Evolutionary conservation across 2,888 invertebrate genomes (phyloP).

Genomic region (Dryadula phaetusa): DNA sequence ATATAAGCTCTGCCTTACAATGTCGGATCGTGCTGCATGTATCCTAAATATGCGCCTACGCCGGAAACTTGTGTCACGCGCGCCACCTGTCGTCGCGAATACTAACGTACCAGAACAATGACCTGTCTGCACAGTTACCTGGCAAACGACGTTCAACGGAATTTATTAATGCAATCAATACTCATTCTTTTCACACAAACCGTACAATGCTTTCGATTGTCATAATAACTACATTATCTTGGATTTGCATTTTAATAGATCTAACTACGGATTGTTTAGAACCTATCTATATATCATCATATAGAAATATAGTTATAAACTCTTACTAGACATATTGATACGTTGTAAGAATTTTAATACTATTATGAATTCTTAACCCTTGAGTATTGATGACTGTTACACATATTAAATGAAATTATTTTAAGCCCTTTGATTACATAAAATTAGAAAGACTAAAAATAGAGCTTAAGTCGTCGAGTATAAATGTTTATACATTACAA

Average conservation of each 20-base stretch:
- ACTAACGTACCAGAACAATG: constrained; percentile 66
- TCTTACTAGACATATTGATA: neutral
- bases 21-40: constrained; percentile 49
- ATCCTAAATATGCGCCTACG: constrained; percentile 63
- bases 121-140: constrained; percentile 57
- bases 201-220: constrained; percentile 36
- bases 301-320: neutral
- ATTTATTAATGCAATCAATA: constrained; percentile 36
- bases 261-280: constrained; percentile 13
- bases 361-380: neutral
- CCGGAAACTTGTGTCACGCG: constrained; percentile 74
- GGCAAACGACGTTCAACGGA: constrained; percentile 31
- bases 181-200: constrained; percentile 39
- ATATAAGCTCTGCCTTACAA: constrained; percentile 30
- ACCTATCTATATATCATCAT: neutral
- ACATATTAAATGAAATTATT: too few relatives aligned
- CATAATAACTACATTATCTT: constrained; percentile 36
- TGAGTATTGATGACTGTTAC: neutral
- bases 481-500: too few relatives aligned
- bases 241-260: constrained; percentile 28
- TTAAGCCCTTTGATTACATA: too few relatives aligned
- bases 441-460: too few relatives aligned
- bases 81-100: constrained; percentile 66
- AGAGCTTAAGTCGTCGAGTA: too few relatives aligned
- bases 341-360: neutral